Evolutionary conservation across 2,797 vertebrate genomes (phyloP), one percentile per base, ranked within the genome.

Genomic region (Novumbra hubbsi): DNA sequence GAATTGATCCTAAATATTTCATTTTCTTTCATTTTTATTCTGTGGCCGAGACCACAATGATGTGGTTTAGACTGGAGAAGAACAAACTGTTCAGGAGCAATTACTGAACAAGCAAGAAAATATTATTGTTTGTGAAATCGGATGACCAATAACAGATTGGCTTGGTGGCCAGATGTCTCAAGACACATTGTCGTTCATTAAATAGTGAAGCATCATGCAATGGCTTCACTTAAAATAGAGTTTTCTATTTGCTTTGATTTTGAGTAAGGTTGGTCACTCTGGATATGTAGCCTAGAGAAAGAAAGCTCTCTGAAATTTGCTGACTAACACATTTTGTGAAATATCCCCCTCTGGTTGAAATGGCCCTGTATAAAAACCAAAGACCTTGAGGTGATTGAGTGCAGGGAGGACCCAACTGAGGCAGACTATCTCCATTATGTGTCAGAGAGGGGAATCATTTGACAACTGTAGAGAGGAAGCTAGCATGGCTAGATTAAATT

Each of bases 351-450:
- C 75, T 78, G 76, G 84, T 76, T 66, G 83, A 86, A 88, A 89
- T 34, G 78, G 80, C 82, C 77, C 27, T 45, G 66, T 75, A 76
- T 76, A 71, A 78, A 80, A 77, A 79, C 76, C 60, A 78, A 84
- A 81, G 84, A 90, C 88, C 88, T 89, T 90, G 87, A 88, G 78
- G 75, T 91, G 92, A 92, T 89, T 77, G 88, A 91, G 85, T 82
- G 83, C 75, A 30, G 79, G 83, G 77, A 60, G 72, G 68, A 76
- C 75, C 71, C 70, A 73, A 78, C 75, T 76, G 79, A 76, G 73
- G 67, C 84, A 77, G 75, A 81, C 80, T 79, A 85, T 85, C 86
- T 73, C 78, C 30, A 77, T 69, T 72, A 74, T 30, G 62, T 78
- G 80, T 84, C 81, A 85, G 72, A 75, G 50, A 78, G 75, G 76